phyloP scores from a whole-genome alignment of 2,113 vertebrate species.

The Loxodonta africana region DNA sequence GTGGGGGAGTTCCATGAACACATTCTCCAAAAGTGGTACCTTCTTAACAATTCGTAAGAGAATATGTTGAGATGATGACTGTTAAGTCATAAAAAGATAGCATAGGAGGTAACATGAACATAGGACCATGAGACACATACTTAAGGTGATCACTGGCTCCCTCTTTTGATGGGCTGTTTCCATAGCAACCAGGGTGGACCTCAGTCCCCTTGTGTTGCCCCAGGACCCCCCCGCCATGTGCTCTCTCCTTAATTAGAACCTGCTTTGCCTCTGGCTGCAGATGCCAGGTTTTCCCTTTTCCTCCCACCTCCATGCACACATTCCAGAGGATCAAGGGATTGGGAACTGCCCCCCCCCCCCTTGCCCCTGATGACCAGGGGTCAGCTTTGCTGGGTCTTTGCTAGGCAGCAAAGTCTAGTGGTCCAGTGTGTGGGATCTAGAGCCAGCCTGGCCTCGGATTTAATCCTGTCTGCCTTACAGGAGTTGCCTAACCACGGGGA shows the following conservation, averaged over 20 bases:
- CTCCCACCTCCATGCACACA: background rate
- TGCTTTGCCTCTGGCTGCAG: background rate
- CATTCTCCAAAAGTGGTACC: background rate
- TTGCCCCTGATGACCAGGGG: background rate
- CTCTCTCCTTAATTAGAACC: background rate
- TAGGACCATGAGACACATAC: accelerated
- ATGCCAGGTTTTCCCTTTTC: background rate
- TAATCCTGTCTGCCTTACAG: background rate
- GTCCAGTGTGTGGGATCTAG: background rate
- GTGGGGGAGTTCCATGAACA: background rate
- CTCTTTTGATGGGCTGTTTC: background rate
- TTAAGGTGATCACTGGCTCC: accelerated
- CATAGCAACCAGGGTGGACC: background rate
- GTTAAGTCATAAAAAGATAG: background rate
- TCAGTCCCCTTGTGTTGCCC: accelerated
- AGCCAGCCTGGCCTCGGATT: background rate
- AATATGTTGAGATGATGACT: background rate
- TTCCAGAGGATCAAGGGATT: background rate
- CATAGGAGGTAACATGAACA: accelerated
- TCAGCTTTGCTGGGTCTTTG: background rate
- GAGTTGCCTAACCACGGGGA: background rate
- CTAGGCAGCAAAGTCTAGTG: background rate
- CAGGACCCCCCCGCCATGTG: background rate
- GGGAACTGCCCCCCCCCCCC: background rate
- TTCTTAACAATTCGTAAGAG: background rate